Evolutionary conservation across 1,140 invertebrate species (phyloP).

Genomic region (Tenebrio molitor): DNA sequence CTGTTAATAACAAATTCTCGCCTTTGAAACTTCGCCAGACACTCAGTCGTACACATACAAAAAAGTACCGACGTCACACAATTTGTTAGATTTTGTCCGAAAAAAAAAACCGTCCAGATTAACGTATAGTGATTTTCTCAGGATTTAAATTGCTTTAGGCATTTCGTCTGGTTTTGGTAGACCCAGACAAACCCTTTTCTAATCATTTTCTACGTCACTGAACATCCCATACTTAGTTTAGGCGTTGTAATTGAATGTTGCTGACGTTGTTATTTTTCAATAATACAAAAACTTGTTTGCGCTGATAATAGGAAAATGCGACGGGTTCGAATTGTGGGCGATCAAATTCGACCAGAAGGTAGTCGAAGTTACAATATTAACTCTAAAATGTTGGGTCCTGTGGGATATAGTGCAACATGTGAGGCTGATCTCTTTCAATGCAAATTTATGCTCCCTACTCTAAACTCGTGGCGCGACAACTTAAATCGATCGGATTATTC

Average conservation of each 20-base stretch:
- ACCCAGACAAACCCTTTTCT: slow-evolving; percentile 21
- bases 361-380: slow-evolving; percentile 23
- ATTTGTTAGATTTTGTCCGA: no score
- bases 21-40: no score
- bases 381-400: no score
- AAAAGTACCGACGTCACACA: no score
- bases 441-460: slow-evolving; percentile 25
- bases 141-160: slow-evolving; percentile 10
- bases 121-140: background rate
- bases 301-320: background rate
- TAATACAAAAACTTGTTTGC: no score
- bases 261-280: background rate
- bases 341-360: no score
- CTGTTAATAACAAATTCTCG: no score
- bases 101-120: no score
- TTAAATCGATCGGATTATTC: slow-evolving; percentile 28
- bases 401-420: slow-evolving; percentile 29
- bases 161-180: slow-evolving; percentile 6
- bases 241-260: slow-evolving; percentile 14
- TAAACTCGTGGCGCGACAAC: slow-evolving; percentile 34
- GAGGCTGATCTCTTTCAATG: slow-evolving; percentile 33
- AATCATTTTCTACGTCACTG: slow-evolving; percentile 30
- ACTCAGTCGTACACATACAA: no score
- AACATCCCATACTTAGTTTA: slow-evolving; percentile 16
- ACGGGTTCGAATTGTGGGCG: background rate